Evolutionary conservation across 2,797 vertebrate genomes (phyloP), one percentile per base, ranked within the genome.

Genomic region (Arctocebus calabarensis): DNA sequence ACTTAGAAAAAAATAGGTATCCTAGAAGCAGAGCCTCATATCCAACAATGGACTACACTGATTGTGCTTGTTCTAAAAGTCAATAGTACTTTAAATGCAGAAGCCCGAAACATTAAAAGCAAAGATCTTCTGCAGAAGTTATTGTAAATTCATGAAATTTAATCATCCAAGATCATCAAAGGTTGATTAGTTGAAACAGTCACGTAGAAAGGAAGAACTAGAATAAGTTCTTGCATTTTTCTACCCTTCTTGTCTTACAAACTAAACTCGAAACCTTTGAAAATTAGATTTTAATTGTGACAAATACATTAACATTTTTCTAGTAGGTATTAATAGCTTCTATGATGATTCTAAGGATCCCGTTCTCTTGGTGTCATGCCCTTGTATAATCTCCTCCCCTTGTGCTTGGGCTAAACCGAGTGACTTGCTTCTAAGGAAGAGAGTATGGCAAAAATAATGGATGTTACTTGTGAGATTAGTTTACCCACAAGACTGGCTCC

Each of bases 61-160:
- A 88, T 61, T 74, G 84, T 62, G 45, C 55, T 81, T 68, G 11
- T 88, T 93, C 73, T 64, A 74, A 85, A 92, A 59, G 20, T 81
- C 84, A 64, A 14, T 34, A 66, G 45, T 64, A 14, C 59, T 94
- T 92, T 95, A 40, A 88, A 79, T 75, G 88, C 57, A 88, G 23
- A 74, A 5, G 29, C 61, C 40, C 82, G 74, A 90, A 86, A 95
- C 23, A 40, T 59, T 84, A 85, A 66, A 55, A 79, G 40, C 6
- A 94, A 77, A 88, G 43, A 29, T 81, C 3, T 55, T 94, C 92
- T 96, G 59, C 27, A 74, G 87, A 70, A 90, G 22, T 87, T 71
- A 83, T 43, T 94, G 81, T 83, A 90, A 88, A 70, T 89, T 84
- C 23, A 88, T 95, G n/a, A 91, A 85, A 86, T 95, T 52, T 88